These are phyloP conservation scores for Cladorhizidae sp. DNA, from an alignment of 37 sponge, comb jelly and placozoan genomes.

Conservation along the genomic window DNA sequence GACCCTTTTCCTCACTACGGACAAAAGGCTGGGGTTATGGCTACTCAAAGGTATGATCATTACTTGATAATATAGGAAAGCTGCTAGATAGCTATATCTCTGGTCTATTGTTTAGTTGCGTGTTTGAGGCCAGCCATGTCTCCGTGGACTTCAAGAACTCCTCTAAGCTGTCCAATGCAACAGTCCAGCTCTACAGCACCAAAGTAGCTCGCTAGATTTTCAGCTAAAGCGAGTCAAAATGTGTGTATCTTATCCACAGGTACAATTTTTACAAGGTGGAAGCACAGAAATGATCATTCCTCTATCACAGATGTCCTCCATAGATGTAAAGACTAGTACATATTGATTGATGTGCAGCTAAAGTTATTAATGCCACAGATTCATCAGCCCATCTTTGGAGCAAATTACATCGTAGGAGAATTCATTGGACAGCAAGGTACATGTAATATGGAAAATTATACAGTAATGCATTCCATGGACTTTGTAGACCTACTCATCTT, in stretches of 20 bases:
- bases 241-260: conserved; percentile 2
- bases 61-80: too few relatives aligned
- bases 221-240: background rate
- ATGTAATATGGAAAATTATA: background rate
- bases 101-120: background rate
- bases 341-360: background rate
- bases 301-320: conserved; percentile 21
- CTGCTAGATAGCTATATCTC: background rate
- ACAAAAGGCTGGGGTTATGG: too few relatives aligned
- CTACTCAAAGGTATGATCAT: too few relatives aligned
- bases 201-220: background rate
- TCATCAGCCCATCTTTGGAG: conserved; percentile 72
- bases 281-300: conserved; percentile 11
- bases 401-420: conserved; percentile 61
- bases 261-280: conserved; percentile 2
- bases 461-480: background rate
- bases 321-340: conserved; percentile 37
- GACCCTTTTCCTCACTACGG: too few relatives aligned
- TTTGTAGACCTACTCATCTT: background rate
- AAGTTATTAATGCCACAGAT: conserved; percentile 17
- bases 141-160: background rate
- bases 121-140: conserved; percentile 13
- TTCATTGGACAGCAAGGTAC: conserved; percentile 27
- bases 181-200: background rate
- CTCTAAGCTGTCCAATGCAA: background rate